A percentile compares a stretch with the other conserved stretches of the same genome.
Evolutionary conservation across 2,888 invertebrate species (phyloP).

Genomic region (Listrodromus nycthemerus): DNA sequence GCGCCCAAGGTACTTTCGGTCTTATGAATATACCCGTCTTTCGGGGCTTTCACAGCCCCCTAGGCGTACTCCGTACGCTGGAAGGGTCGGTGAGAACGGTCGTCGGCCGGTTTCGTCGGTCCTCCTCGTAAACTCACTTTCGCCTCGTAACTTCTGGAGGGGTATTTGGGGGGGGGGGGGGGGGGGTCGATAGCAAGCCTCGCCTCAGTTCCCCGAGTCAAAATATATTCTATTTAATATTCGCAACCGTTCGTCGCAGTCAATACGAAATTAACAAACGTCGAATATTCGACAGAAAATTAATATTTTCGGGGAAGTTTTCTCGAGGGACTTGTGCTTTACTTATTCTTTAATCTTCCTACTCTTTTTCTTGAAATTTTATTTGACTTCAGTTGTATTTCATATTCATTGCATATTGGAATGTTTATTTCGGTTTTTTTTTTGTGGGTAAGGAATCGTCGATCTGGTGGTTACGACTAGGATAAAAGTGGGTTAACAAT

Average conservation of each 20-base stretch:
- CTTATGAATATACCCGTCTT: slow-evolving; percentile 35
- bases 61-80: slow-evolving; percentile 10
- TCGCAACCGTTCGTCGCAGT: not conserved
- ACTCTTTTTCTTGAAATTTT: no score
- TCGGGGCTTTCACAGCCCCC: slow-evolving; percentile 10
- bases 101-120: slow-evolving; percentile 9
- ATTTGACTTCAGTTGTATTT: no score
- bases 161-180: not conserved
- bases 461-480: no score
- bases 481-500: no score
- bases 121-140: slow-evolving; percentile 26
- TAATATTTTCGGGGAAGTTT: not conserved
- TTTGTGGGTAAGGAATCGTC: no score
- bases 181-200: not conserved
- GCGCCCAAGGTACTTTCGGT: slow-evolving; percentile 25
- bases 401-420: no score
- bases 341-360: no score
- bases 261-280: not conserved
- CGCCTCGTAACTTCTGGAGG: not conserved
- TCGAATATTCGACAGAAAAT: not conserved
- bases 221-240: slow-evolving; percentile 9
- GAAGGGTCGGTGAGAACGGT: slow-evolving; percentile 39
- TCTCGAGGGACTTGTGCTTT: no score
- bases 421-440: no score
- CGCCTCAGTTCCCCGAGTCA: not conserved